Evolutionary conservation across 1,140 invertebrate genomes (phyloP).

Genomic region (Asobara japonica): DNA sequence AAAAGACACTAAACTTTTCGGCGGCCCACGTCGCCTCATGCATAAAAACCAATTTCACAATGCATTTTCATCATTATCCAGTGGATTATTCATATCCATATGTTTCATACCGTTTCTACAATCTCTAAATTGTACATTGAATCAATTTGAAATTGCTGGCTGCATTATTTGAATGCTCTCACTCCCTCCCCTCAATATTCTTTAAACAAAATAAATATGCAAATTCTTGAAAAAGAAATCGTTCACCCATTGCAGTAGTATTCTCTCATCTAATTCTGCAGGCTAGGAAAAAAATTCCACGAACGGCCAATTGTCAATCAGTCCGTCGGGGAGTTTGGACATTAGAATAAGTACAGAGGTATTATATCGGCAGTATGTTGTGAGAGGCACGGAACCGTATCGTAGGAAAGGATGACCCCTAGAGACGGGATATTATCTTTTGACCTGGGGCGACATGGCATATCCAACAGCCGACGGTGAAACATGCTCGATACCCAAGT

Average conservation of each 20-base stretch:
- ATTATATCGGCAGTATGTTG: constrained; percentile 12
- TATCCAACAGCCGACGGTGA: constrained; percentile 29
- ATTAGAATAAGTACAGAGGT: constrained; percentile 15
- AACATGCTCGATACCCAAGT: constrained; percentile 21
- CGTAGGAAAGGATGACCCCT: constrained; percentile 19
- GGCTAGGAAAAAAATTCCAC: not conserved
- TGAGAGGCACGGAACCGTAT: constrained; percentile 10
- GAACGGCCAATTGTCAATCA: not conserved
- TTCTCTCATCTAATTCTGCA: constrained; percentile 65
- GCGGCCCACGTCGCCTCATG: no score
- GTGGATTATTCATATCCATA: no score
- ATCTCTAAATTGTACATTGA: no score
- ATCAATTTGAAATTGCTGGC: no score
- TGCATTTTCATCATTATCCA: no score
- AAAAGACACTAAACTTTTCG: no score
- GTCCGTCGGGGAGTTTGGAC: not conserved
- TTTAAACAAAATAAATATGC: no score
- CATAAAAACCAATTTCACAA: no score
- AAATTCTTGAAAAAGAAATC: no score
- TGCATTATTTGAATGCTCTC: no score
- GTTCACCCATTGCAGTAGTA: not conserved
- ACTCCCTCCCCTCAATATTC: no score
- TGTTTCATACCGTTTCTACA: no score
- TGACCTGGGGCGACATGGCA: constrained; percentile 28
- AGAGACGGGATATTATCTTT: constrained; percentile 27